These are phyloP conservation scores for Ciconia maguari DNA, from an alignment of 2,113 vertebrate species.

Conservation along the genomic window DNA sequence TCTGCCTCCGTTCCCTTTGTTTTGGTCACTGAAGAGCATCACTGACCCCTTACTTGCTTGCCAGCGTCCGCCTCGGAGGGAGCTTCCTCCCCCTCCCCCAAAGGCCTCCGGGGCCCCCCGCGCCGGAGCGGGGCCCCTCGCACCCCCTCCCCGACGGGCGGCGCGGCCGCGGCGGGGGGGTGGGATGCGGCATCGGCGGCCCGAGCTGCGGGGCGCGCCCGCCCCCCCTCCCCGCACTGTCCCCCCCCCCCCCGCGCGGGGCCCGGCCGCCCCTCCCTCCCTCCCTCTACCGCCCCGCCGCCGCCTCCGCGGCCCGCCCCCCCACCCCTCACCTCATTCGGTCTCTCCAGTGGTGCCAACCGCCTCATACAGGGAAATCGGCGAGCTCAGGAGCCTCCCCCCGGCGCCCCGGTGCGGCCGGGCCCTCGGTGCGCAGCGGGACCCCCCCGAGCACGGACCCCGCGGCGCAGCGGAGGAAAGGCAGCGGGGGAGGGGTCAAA, in stretches of 20 bases:
- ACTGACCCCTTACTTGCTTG: neutral
- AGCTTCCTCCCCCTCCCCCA: neutral
- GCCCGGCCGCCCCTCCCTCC: neutral
- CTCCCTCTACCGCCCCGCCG: no score
- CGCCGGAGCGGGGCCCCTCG: neutral
- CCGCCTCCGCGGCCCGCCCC: neutral
- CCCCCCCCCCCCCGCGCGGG: neutral
- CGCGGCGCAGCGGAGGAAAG: neutral
- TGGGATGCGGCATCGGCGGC: neutral
- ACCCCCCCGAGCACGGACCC: neutral
- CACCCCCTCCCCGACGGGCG: neutral
- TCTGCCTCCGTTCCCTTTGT: slow-evolving; percentile 39
- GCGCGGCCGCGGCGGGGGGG: neutral
- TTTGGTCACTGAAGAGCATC: slow-evolving; percentile 4
- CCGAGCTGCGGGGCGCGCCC: neutral
- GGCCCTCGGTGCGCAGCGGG: neutral
- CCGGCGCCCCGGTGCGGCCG: neutral
- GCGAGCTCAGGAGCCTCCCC: neutral
- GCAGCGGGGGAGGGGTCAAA: neutral
- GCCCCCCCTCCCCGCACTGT: no score
- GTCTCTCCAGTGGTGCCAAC: slow-evolving; percentile 79
- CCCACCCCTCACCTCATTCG: slow-evolving; percentile 83
- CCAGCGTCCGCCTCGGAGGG: neutral
- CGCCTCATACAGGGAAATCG: slow-evolving; percentile 67
- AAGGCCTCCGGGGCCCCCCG: neutral